phyloP scores from a whole-genome alignment of 1,140 invertebrate genomes.

The Archivesica marissinica region DNA sequence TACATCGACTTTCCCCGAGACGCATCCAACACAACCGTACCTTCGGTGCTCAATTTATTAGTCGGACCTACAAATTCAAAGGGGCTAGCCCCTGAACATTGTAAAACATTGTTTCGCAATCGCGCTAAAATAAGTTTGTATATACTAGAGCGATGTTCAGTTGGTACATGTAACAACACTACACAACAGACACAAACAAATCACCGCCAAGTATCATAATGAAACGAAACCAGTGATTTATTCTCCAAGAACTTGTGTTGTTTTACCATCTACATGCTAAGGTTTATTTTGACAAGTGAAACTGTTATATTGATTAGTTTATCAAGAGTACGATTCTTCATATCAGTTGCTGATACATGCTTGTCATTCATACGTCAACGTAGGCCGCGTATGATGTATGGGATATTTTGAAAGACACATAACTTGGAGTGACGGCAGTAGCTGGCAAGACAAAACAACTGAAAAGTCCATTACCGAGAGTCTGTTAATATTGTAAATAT shows the following conservation, averaged over 20 bases:
- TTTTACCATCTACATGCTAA: constrained; percentile 45
- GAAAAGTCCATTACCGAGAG: no score
- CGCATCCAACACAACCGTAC: no score
- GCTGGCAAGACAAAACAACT: no score
- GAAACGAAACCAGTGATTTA: constrained; percentile 32
- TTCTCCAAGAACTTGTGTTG: constrained; percentile 50
- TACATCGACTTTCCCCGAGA: no score
- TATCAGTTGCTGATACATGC: constrained; percentile 36
- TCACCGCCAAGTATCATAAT: constrained; percentile 28
- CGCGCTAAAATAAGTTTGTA: no score
- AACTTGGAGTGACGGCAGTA: no score
- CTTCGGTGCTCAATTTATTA: no score
- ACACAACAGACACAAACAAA: constrained; percentile 20
- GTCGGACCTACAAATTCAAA: no score
- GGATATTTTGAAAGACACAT: neutral
- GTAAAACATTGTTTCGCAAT: no score
- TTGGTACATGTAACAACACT: neutral
- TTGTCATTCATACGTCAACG: constrained; percentile 7
- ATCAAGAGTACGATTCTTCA: constrained; percentile 24
- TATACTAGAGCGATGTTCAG: no score
- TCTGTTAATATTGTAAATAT: no score
- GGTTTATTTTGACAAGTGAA: constrained; percentile 56
- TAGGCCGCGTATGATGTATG: neutral
- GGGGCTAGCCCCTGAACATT: no score
- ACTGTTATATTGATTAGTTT: constrained; percentile 53